phyloP scores from a whole-genome alignment of 2,797 vertebrate species.

The Hemitrygon akajei region DNA sequence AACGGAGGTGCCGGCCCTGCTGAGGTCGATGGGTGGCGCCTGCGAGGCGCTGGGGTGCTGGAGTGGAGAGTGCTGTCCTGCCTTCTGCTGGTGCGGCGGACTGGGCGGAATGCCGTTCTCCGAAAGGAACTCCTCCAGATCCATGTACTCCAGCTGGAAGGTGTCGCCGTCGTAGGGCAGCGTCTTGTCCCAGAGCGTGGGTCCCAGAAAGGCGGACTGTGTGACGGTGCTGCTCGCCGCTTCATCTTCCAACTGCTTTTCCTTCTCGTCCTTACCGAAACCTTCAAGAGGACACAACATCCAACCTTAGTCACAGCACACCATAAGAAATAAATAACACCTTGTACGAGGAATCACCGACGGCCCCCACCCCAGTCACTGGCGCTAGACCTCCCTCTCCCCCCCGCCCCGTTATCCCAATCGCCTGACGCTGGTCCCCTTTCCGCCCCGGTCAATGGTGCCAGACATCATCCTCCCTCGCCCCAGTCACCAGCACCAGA shows the following conservation, averaged over 20 bases:
- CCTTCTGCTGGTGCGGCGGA: constrained; percentile 65
- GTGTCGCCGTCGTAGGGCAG: constrained; percentile 90
- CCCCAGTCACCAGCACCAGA: too few species aligned
- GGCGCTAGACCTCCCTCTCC: too few species aligned
- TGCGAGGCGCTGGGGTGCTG: constrained; percentile 60
- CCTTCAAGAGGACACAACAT: constrained; percentile 54
- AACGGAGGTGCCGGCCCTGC: constrained; percentile 70
- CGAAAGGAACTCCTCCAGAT: constrained; percentile 95
- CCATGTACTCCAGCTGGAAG: constrained; percentile 99
- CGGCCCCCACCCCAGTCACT: too few species aligned
- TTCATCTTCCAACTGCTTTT: constrained; percentile 91
- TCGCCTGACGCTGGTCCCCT: too few species aligned
- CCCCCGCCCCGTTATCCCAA: too few species aligned
- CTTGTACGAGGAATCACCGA: background rate
- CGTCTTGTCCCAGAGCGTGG: constrained; percentile 97
- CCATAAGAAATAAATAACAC: background rate
- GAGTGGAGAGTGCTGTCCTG: constrained; percentile 60
- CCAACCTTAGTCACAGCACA: background rate
- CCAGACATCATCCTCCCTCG: too few species aligned
- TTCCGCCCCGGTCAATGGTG: too few species aligned
- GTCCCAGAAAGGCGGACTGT: constrained; percentile 91
- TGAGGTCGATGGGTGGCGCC: constrained; percentile 76
- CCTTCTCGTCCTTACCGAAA: constrained; percentile 84
- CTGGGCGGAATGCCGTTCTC: constrained; percentile 95
- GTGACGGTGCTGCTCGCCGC: constrained; percentile 65